These are phyloP conservation scores for Andrena bucephala DNA, from an alignment of 2,888 invertebrate species.

Conservation along the genomic window DNA sequence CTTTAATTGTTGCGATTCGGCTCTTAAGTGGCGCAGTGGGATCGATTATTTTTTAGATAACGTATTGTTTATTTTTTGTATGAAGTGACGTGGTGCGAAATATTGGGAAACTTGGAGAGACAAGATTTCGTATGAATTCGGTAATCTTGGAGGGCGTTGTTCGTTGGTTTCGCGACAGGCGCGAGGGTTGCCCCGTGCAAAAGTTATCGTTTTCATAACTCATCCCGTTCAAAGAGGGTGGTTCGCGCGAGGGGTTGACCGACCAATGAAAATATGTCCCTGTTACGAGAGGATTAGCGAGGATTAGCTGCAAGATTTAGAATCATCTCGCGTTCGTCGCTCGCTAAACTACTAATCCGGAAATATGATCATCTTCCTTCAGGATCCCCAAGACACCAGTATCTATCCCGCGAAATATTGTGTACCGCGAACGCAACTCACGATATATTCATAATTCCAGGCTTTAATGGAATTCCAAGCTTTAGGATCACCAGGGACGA, in stretches of 20 bases:
- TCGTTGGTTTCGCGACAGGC: slow-evolving; percentile 48
- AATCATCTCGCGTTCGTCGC: slow-evolving; percentile 69
- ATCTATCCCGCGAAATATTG: background rate
- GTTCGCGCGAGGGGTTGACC: slow-evolving; percentile 52
- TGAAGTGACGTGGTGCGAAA: too few relatives aligned
- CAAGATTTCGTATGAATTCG: slow-evolving; percentile 73
- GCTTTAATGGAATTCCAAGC: too few relatives aligned
- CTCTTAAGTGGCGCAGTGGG: background rate
- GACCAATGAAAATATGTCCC: slow-evolving; percentile 79
- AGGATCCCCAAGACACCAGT: slow-evolving; percentile 32
- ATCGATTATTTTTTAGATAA: too few relatives aligned
- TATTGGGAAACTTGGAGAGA: background rate
- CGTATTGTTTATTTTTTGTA: too few relatives aligned
- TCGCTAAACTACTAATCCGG: slow-evolving; percentile 76
- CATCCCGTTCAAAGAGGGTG: slow-evolving; percentile 65
- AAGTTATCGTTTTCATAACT: slow-evolving; percentile 81
- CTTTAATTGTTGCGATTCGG: slow-evolving; percentile 32
- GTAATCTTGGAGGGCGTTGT: slow-evolving; percentile 61
- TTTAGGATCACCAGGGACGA: too few relatives aligned
- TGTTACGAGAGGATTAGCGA: slow-evolving; percentile 80
- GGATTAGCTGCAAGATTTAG: slow-evolving; percentile 80
- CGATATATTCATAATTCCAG: background rate
- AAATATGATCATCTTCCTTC: slow-evolving; percentile 72
- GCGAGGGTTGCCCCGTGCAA: slow-evolving; percentile 53
- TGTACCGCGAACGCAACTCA: background rate